Conservation (phyloP, 2,797 vertebrate genomes). For the Clarias laeviceps region DNA sequence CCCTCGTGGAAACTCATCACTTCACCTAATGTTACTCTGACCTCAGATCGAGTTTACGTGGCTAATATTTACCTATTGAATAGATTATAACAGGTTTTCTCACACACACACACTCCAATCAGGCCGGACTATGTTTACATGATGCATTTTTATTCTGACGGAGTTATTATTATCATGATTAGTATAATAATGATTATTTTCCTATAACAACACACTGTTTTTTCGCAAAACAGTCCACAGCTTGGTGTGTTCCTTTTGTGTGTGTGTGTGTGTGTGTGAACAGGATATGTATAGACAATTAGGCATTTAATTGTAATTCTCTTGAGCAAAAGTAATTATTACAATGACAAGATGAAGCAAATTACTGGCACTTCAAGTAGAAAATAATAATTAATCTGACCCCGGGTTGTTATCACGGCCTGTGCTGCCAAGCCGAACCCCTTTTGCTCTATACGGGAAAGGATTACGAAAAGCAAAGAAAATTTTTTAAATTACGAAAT, state of each 20-base stretch:
- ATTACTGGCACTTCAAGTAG: background rate
- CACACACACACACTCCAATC: too few species aligned
- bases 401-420: background rate
- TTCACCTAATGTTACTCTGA: too few species aligned
- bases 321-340: background rate
- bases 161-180: too few species aligned
- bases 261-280: background rate
- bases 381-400: constrained; percentile 4
- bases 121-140: too few species aligned
- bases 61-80: too few species aligned
- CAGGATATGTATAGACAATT: background rate
- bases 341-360: background rate
- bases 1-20: too few species aligned
- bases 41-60: too few species aligned
- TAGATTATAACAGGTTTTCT: too few species aligned
- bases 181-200: background rate
- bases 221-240: background rate
- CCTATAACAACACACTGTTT: background rate
- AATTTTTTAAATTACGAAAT: too few species aligned
- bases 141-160: too few species aligned
- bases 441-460: too few species aligned
- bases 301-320: background rate
- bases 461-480: background rate
- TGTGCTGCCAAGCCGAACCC: background rate
- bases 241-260: background rate